Conservation (phyloP, 2,113 vertebrate species). For the Crotophaga sulcirostris region DNA sequence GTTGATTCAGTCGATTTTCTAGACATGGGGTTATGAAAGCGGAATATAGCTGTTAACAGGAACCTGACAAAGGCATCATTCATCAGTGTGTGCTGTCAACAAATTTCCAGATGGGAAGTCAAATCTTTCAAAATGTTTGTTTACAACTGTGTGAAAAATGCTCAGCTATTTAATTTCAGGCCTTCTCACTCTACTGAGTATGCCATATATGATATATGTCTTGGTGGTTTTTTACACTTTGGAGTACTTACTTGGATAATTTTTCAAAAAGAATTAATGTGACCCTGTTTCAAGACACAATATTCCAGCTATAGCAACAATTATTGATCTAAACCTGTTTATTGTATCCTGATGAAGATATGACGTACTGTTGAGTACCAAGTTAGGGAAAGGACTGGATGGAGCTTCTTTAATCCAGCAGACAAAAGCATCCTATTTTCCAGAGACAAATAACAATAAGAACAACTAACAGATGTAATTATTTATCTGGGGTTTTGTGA, state of each 20-base stretch:
- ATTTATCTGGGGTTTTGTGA: not conserved
- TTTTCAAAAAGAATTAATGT: not conserved
- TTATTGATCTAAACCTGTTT: not conserved
- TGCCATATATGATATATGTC: not conserved
- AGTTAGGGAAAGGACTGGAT: not conserved
- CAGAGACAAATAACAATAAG: not conserved
- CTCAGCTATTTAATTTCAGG: not conserved
- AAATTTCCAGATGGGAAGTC: conserved; percentile 21
- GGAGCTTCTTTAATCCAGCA: not conserved
- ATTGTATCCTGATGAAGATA: not conserved
- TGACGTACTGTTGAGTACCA: not conserved
- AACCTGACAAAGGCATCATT: conserved; percentile 32
- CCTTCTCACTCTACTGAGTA: not conserved
- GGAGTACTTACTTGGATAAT: not conserved
- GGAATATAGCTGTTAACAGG: not conserved
- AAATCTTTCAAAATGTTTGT: conserved; percentile 18
- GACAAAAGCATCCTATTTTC: not conserved
- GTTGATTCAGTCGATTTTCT: conserved; percentile 39
- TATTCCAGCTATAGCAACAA: not conserved
- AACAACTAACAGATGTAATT: not conserved
- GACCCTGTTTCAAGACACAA: not conserved
- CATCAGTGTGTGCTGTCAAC: conserved; percentile 8
- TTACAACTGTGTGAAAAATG: conserved; percentile 1
- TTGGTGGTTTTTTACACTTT: not conserved
- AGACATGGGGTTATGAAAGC: not conserved